Percentiles rank a stretch among this genome's conserved stretches.
These are phyloP conservation scores for Natator depressus DNA, from an alignment of 2,113 vertebrate species.

Conservation along the genomic window DNA sequence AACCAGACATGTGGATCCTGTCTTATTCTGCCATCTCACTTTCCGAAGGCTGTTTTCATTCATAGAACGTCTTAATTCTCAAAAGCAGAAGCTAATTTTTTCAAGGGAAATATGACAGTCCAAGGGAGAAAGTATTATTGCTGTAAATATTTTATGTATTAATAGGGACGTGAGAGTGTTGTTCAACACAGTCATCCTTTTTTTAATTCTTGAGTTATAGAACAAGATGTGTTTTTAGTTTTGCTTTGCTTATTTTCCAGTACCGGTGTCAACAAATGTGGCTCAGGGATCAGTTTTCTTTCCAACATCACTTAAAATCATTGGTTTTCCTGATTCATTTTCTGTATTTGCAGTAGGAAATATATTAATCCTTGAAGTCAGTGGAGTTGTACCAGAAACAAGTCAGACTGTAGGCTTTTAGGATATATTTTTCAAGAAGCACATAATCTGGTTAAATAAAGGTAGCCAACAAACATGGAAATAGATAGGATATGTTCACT, in stretches of 20 bases:
- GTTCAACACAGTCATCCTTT: conserved; percentile 6
- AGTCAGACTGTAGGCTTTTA: neutral
- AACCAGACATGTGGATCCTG: neutral
- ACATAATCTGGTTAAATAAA: neutral
- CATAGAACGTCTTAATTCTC: neutral
- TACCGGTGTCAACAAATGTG: neutral
- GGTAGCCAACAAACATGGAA: neutral
- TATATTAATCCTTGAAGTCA: neutral
- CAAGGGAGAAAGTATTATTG: neutral
- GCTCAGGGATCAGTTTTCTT: neutral
- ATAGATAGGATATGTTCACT: neutral
- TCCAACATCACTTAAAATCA: neutral
- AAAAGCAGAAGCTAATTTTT: conserved; percentile 27
- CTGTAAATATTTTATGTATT: conserved; percentile 32
- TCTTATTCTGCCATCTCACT: neutral
- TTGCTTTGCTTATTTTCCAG: neutral
- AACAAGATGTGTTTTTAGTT: neutral
- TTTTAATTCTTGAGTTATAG: neutral
- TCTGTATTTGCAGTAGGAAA: neutral
- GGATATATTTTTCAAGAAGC: neutral
- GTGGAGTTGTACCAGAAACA: neutral
- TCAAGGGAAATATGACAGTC: neutral
- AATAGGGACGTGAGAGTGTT: conserved; percentile 22
- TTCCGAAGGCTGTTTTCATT: neutral
- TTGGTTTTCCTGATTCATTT: neutral